phyloP scores from a whole-genome alignment of 2,113 vertebrate species.

The Tricholaema leucomelas region DNA sequence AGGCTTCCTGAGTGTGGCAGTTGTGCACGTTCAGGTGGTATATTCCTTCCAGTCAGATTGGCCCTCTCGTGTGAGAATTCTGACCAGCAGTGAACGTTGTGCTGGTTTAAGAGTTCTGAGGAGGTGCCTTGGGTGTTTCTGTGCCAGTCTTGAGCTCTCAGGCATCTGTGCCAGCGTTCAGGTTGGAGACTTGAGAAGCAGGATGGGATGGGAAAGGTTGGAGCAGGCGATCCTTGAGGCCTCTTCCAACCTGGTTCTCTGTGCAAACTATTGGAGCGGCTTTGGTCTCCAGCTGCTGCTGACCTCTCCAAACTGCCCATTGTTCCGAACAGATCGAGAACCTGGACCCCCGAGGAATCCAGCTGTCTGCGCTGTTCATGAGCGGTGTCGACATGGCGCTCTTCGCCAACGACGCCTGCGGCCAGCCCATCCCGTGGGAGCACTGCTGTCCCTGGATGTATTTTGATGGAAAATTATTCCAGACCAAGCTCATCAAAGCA shows the following conservation, averaged over 20 bases:
- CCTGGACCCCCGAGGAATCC: constrained; percentile 91
- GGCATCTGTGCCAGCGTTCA: too few relatives aligned
- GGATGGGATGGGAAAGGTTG: too few relatives aligned
- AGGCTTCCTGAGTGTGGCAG: not conserved
- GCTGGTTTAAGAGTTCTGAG: not conserved
- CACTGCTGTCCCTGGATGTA: constrained; percentile 99
- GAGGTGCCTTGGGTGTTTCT: not conserved
- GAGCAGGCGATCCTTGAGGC: too few relatives aligned
- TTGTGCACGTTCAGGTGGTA: not conserved
- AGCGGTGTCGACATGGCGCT: constrained; percentile 95
- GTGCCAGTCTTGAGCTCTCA: too few relatives aligned
- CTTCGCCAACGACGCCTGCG: constrained; percentile 92
- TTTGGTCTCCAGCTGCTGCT: not conserved
- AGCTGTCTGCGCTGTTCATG: constrained; percentile 95
- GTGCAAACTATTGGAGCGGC: not conserved
- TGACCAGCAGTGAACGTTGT: not conserved
- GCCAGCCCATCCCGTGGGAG: constrained; percentile 95
- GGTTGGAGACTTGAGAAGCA: too few relatives aligned
- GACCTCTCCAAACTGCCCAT: not conserved
- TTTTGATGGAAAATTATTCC: constrained; percentile 95
- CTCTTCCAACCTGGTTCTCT: too few relatives aligned
- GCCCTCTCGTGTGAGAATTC: not conserved
- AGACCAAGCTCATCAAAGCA: constrained; percentile 91
- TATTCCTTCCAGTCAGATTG: not conserved
- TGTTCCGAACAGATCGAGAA: constrained; percentile 86